Base-by-base conservation (phyloP, 1,140 invertebrate genomes). In the Ostrea edulis region DNA sequence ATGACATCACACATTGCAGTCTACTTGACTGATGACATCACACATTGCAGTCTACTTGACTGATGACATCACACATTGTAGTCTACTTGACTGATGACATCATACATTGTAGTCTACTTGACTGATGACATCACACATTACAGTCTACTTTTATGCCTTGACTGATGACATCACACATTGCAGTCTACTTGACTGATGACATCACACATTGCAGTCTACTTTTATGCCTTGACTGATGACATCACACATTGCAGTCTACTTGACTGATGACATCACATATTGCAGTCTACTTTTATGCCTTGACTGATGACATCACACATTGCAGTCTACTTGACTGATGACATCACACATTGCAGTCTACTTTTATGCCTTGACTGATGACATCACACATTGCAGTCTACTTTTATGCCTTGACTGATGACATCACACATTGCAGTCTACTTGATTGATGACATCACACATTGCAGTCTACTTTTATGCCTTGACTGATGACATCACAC, bases 111-210 rank as follows among this genome's bases (percentile, higher is more conserved):
- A 89, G 58, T 86, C 25, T 55, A 91, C 53, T 0, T 82, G 11
- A 29, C 91, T 90, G 3, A 86, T 25, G 54, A 92, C 88, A 0
- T 77, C 29, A 77, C 68, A 77, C 29, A 35, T 77, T 25, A 71
- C 88, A 89, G 58, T 86, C 25, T 55, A 91, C 89, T 35, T 20
- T 8, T 22, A 91, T 87, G 17, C 12, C 53, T 0, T 82, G 11
- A 29, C 91, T 90, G 3, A 86, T 25, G 54, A 92, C 88, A 0
- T 77, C 29, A 77, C 68, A 77, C 29, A 35, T 77, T 25, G 71
- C 88, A 89, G 58, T 86, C 25, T 55, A 91, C 53, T 0, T 82
- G 11, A 29, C 91, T 90, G 3, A 86, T 25, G 54, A 92, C 88
- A 0, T 77, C 29, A 77, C 68, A 77, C 29, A 35, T 77, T 25